Conservation (phyloP, 2,113 vertebrate species). For the Erinaceus europaeus region DNA sequence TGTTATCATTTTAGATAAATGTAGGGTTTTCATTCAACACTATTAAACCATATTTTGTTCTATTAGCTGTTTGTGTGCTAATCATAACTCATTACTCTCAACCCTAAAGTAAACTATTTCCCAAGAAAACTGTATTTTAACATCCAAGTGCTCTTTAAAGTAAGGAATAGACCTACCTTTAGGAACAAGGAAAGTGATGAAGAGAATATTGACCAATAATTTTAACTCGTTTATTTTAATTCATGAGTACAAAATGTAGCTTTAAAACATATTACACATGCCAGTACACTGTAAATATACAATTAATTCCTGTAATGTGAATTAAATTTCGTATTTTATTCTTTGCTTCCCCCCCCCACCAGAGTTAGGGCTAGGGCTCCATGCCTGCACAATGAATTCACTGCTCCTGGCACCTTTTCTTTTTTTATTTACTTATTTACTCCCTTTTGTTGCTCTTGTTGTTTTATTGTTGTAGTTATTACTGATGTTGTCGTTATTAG, state of each 20-base stretch:
- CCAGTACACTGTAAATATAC: neutral
- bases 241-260: neutral
- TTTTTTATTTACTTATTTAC: too few relatives aligned
- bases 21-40: neutral
- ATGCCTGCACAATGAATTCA: too few relatives aligned
- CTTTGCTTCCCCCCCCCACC: too few relatives aligned
- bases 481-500: too few relatives aligned
- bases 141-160: conserved; percentile 4
- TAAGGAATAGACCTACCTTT: too few relatives aligned
- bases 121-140: neutral
- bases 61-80: neutral
- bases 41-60: neutral
- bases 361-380: too few relatives aligned
- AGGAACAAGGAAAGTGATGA: conserved; percentile 39
- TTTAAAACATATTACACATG: neutral
- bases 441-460: too few relatives aligned
- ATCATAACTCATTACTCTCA: conserved; percentile 14
- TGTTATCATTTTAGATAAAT: neutral
- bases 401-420: too few relatives aligned
- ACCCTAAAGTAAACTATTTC: conserved; percentile 4
- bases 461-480: too few relatives aligned
- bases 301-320: neutral
- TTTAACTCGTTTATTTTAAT: neutral
- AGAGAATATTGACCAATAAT: neutral
- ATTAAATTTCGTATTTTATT: neutral